Base-by-base conservation (phyloP, 2,797 vertebrate genomes). In the Poeciliopsis infans region DNA sequence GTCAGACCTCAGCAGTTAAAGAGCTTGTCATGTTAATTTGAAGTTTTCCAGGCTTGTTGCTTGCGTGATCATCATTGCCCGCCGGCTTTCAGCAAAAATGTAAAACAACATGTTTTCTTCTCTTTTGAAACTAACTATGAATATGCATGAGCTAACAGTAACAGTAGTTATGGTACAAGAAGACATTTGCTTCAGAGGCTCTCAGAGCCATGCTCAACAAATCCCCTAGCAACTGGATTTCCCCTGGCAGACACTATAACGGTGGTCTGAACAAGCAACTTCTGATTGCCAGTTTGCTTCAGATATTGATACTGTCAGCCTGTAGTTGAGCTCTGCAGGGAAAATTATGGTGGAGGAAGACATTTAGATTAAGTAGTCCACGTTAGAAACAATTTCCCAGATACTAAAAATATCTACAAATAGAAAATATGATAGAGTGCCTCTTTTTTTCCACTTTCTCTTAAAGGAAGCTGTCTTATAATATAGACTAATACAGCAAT, bases 211-310 rank as follows among this genome's bases (percentile, higher is more conserved):
- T 76, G 82, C 79, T 83, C 61, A 41, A 87, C 82, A 91, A 74
- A 86, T 89, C 85, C 84, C 88, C 84, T 75, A 88, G 90, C 81
- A 91, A 89, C 90, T 82, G 84, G 78, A 84, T 85, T 88, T 83
- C 87, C 80, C 86, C 72, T 83, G 81, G 81, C 83, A 88, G 85
- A 45, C 85, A 79, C 79, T 77, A 84, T n/a, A 55, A 10, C 83
- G 74, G 81, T 84, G 85, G 79, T 85, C 82, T 89, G 84, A 90
- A 90, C 89, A 91, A 90, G 89, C 84, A 89, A 86, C 83, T 81
- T 76, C 91, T 87, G 86, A 90, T 88, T 91, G 84, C 85, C 78
- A 87, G 83, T 86, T 90, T 87, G 83, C 84, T 88, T 80, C 71
- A 80, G 75, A 88, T 83, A 81, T 87, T 85, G 85, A 89, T 85